A percentile compares a stretch with the other conserved stretches of the same genome.
Conservation (phyloP, 2,113 vertebrate genomes). For the Scolopax mira region DNA sequence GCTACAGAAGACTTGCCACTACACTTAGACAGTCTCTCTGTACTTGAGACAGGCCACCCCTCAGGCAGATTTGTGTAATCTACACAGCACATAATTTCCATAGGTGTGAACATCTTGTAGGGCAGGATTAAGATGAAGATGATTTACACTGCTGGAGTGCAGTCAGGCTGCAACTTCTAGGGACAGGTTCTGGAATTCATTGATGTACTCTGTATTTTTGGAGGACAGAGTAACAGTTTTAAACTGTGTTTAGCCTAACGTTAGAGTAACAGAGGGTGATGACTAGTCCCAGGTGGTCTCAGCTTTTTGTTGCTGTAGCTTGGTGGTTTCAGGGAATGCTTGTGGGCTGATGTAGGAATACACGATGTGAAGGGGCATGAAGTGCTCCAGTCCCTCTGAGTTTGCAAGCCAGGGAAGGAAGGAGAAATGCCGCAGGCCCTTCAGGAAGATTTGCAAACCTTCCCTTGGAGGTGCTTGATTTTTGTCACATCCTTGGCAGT, state of each 20-base stretch:
- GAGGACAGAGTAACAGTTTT: not conserved
- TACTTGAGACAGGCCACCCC: not conserved
- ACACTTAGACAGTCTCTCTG: not conserved
- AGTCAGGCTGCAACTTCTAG: not conserved
- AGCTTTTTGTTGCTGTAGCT: not conserved
- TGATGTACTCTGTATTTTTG: not conserved
- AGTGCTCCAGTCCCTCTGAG: not conserved
- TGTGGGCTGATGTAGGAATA: not conserved
- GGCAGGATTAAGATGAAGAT: slow-evolving; percentile 1
- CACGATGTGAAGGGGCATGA: not conserved
- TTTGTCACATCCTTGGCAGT: not conserved
- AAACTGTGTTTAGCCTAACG: not conserved
- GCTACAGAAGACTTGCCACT: not conserved
- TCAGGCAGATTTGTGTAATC: slow-evolving; percentile 15
- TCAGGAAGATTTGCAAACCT: not conserved
- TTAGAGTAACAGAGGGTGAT: not conserved
- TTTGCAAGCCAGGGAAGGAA: not conserved
- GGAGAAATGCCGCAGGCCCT: not conserved
- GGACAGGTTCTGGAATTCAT: not conserved
- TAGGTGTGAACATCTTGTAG: slow-evolving; percentile 12
- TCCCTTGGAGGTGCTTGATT: not conserved
- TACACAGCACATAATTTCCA: not conserved
- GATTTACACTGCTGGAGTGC: not conserved
- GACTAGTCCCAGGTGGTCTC: not conserved
- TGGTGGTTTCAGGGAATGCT: not conserved